phyloP scores from a whole-genome alignment of 2,888 invertebrate genomes.

The Dryobota labecula region DNA sequence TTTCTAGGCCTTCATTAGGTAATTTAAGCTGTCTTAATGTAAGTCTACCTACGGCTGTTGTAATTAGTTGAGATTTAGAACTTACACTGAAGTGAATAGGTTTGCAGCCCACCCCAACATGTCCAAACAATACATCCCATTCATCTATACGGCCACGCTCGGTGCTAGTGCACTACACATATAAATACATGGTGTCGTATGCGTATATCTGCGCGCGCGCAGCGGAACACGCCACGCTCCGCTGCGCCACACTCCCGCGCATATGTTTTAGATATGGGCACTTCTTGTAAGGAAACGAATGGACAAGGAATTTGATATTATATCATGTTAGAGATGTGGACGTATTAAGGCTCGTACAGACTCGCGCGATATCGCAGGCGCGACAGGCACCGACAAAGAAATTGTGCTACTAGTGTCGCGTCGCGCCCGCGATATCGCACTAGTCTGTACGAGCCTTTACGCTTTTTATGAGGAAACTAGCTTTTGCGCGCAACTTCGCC shows the following conservation, averaged over 20 bases:
- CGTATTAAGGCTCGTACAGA: too few relatives aligned
- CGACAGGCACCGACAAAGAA: too few relatives aligned
- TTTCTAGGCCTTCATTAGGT: too few relatives aligned
- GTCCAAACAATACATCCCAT: neutral
- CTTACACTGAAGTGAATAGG: neutral
- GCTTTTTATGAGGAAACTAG: neutral
- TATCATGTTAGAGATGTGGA: neutral
- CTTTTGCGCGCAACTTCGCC: neutral
- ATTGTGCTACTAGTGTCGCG: too few relatives aligned
- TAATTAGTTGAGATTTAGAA: too few relatives aligned
- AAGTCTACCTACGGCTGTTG: too few relatives aligned
- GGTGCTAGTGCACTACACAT: neutral
- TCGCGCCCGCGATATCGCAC: too few relatives aligned
- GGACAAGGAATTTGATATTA: conserved; percentile 6
- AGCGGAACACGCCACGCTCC: conserved; percentile 55
- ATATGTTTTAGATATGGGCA: conserved; percentile 9
- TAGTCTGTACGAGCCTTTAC: too few relatives aligned
- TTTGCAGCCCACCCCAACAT: neutral
- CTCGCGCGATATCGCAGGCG: too few relatives aligned
- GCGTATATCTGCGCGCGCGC: conserved; percentile 44
- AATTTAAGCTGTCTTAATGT: too few relatives aligned
- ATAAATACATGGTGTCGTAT: conserved; percentile 17
- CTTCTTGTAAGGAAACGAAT: conserved; percentile 41
- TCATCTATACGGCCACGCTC: neutral
- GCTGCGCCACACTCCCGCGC: conserved; percentile 43